Percentiles rank a stretch among this genome's conserved stretches.
These are phyloP conservation scores for Lochmaea capreae DNA, from an alignment of 2,888 invertebrate species.

Conservation along the genomic window DNA sequence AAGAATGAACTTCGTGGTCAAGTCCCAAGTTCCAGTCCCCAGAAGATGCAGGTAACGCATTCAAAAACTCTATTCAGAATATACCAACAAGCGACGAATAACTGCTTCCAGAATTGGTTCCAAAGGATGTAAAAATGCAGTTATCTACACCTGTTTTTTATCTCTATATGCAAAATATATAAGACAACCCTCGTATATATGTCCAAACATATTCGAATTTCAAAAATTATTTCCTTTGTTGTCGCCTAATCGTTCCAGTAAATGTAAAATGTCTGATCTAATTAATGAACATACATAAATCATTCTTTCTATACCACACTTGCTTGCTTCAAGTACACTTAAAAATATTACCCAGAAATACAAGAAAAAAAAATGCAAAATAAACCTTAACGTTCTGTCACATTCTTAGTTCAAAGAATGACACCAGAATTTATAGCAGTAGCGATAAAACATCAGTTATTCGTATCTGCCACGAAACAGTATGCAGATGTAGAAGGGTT, in stretches of 20 bases:
- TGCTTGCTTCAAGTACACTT: neutral
- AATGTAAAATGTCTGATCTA: neutral
- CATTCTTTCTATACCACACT: neutral
- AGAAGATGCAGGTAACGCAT: no score
- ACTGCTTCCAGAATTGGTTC: no score
- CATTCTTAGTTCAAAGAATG: slow-evolving; percentile 32
- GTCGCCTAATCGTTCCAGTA: neutral
- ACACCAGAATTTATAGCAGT: slow-evolving; percentile 34
- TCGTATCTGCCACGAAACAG: slow-evolving; percentile 28
- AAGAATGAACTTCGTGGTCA: no score
- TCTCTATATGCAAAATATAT: no score
- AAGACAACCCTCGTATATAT: no score
- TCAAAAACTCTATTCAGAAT: no score
- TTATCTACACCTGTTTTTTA: no score
- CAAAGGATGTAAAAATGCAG: no score
- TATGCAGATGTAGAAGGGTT: slow-evolving; percentile 34
- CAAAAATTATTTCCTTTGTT: neutral
- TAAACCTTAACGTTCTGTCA: slow-evolving; percentile 13
- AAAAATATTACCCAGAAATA: neutral
- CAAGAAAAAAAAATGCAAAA: neutral
- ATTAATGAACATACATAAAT: neutral
- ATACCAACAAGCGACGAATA: no score
- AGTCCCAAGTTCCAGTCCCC: no score
- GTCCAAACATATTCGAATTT: neutral
- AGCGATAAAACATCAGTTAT: slow-evolving; percentile 36